These are phyloP conservation scores for Carpatolechia fugitivella DNA, from an alignment of 2,888 invertebrate genomes.

Conservation along the genomic window DNA sequence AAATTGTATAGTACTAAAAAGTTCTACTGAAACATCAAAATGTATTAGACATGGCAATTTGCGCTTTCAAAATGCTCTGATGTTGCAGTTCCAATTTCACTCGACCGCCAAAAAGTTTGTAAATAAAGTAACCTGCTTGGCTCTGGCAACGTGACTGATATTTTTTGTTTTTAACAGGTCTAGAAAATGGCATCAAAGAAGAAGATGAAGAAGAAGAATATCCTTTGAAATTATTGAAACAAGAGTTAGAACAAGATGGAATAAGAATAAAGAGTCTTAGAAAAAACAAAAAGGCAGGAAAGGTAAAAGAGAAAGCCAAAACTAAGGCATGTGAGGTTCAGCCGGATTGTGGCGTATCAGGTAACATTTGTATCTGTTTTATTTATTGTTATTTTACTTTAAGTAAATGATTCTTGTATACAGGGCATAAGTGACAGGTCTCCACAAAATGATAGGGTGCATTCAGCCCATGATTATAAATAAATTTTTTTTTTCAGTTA, in stretches of 20 bases:
- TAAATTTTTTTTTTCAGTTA: too few relatives aligned
- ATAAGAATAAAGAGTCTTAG: slow-evolving; percentile 29
- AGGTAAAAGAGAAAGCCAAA: slow-evolving; percentile 22
- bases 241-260: slow-evolving; percentile 37
- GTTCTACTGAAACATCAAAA: too few relatives aligned
- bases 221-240: slow-evolving; percentile 41
- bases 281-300: slow-evolving; percentile 26
- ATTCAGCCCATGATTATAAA: too few relatives aligned
- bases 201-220: slow-evolving; percentile 40
- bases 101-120: too few relatives aligned
- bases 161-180: slow-evolving; percentile 2
- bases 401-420: too few relatives aligned
- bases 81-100: too few relatives aligned
- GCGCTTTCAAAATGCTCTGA: too few relatives aligned
- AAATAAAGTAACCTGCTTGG: too few relatives aligned
- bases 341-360: not conserved
- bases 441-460: too few relatives aligned
- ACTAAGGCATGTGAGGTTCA: slow-evolving; percentile 9
- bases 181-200: slow-evolving; percentile 40
- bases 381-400: not conserved
- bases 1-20: too few relatives aligned
- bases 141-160: not conserved
- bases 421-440: too few relatives aligned
- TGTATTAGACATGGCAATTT: too few relatives aligned
- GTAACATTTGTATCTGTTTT: not conserved